Base-by-base conservation (phyloP, 1,140 invertebrate species). In the Drosophila truncata region DNA sequence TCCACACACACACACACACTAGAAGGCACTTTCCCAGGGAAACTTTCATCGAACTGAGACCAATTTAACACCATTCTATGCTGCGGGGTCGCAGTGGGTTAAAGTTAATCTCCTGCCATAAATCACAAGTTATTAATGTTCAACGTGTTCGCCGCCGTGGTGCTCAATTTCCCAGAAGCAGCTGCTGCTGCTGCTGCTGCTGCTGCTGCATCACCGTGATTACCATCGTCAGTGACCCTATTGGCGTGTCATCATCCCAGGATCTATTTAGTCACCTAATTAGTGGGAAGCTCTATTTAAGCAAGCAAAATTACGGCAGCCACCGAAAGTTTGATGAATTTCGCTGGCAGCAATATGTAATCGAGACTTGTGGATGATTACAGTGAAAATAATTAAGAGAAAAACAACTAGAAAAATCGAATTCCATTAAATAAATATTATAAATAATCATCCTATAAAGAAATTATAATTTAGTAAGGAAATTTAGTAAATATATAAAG, bases 111-210 rank as follows among this genome's bases (percentile, higher is more conserved):
- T 59, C 23, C 35, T 46, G 52, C 62, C 47, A 83, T 84, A 87
- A 87, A 87, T 84, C 83, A 80, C 78, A 84, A 84, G 80, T 87
- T 87, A 87, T 87, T 87, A 87, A 84, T 80, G 77, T 69, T 60
- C 67, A 80, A 80, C 84, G 72, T 88, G 80, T 74, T 74, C 59
- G 46, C 52, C 52, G 20, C 57, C 41, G 47, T 80, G 72, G 39
- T 60, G 69, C 76, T 80, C 70, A 59, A 82, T 86, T 87, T 76
- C 62, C 44, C 76, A 57, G 31, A 37, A 55, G 20, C 44, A 59
- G 54, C 47, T 25, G 55, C 29, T 35, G 50, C 42, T 33, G 54
- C 35, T 33, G 42, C 35, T 33, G 54, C 35, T 33, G 42, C 35
- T 33, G 54, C 47, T 29, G 61, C 79, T 82, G 76, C 76, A 59